Percentiles rank a stretch among this genome's conserved stretches.
phyloP scores from a whole-genome alignment of 2,797 vertebrate genomes.

The Echiichthys vipera region DNA sequence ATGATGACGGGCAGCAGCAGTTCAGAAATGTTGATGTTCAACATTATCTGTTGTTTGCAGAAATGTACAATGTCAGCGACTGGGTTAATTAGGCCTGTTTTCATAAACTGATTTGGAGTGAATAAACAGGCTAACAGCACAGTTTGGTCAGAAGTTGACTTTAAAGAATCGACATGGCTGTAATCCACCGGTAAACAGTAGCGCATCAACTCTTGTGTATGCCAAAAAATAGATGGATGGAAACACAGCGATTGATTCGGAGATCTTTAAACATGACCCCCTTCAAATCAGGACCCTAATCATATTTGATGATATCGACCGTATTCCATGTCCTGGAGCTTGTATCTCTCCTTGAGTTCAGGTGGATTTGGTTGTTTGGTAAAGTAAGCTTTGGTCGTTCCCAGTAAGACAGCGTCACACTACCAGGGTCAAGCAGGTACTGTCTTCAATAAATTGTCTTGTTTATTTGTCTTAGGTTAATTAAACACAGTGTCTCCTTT shows the following conservation, averaged over 20 bases:
- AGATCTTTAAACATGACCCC: not conserved
- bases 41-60: no score
- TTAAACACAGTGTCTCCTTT: slow-evolving; percentile 45
- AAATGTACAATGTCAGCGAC: no score
- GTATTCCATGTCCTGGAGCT: not conserved
- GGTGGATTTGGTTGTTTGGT: not conserved
- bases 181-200: no score
- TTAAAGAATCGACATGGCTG: no score
- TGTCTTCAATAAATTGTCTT: slow-evolving; percentile 25
- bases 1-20: no score
- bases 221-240: no score
- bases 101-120: no score
- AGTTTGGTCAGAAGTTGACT: no score
- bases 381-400: not conserved
- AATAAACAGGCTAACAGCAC: no score
- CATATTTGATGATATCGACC: not conserved
- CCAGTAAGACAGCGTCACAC: slow-evolving; percentile 11
- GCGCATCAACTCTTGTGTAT: no score
- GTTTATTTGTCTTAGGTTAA: slow-evolving; percentile 49
- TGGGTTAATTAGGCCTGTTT: no score
- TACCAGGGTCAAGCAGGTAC: slow-evolving; percentile 17
- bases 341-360: not conserved
- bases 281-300: not conserved
- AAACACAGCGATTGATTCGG: not conserved
- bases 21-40: no score